Percentiles rank a stretch among this genome's conserved stretches.
phyloP scores from a whole-genome alignment of 2,113 vertebrate genomes.

The Odocoileus virginianus region DNA sequence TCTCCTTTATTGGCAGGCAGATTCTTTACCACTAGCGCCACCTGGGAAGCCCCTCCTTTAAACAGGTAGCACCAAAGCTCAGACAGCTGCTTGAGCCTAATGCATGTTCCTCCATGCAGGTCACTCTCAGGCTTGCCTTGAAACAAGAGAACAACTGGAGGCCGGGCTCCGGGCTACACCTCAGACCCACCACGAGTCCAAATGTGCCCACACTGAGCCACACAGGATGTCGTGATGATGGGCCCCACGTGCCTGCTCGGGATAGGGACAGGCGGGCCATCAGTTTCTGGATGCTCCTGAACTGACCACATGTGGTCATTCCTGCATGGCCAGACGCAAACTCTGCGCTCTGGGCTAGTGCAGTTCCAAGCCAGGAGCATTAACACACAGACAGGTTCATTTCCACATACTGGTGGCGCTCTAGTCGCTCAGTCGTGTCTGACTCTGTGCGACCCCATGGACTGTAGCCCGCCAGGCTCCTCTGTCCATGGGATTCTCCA shows the following conservation, averaged over 20 bases:
- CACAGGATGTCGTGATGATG: background rate
- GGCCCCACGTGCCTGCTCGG: background rate
- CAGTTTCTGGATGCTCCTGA: background rate
- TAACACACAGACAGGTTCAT: background rate
- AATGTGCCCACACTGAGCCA: background rate
- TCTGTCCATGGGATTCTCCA: background rate
- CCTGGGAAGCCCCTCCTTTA: background rate
- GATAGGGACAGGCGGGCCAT: background rate
- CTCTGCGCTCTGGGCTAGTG: background rate
- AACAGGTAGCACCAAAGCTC: background rate
- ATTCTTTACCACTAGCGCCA: background rate
- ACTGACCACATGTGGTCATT: background rate
- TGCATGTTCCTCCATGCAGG: too few species aligned
- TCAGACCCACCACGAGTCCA: background rate
- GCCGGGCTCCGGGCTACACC: accelerated
- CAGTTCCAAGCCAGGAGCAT: background rate
- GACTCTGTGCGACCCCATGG: background rate
- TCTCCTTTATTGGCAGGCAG: background rate
- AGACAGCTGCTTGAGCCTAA: background rate
- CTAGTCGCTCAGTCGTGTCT: accelerated
- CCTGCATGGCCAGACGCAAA: background rate
- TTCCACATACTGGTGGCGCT: background rate
- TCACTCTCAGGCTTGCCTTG: background rate
- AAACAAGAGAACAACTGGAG: background rate
- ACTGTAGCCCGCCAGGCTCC: background rate